Evolutionary conservation across 2,888 invertebrate species (phyloP).

Genomic region (Patella ulyssiponensis): DNA sequence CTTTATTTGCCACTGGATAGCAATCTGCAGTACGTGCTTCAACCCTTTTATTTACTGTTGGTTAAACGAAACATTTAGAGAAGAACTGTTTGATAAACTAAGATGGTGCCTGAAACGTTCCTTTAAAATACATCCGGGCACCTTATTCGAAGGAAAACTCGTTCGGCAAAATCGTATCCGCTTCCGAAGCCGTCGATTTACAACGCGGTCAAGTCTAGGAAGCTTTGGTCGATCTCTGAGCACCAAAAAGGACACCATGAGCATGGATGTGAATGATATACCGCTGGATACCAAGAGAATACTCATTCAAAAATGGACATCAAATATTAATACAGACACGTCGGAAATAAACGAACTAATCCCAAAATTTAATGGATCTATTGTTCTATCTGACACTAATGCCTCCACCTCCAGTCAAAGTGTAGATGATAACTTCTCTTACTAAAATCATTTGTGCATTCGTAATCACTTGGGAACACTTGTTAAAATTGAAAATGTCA

Average conservation of each 20-base stretch:
- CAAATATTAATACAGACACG: background rate
- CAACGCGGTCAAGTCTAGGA: background rate
- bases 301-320: background rate
- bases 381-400: background rate
- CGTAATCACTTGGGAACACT: too few species aligned
- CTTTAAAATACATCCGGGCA: conserved; percentile 17
- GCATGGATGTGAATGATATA: background rate
- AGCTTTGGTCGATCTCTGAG: conserved; percentile 1
- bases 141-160: background rate
- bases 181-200: background rate
- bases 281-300: background rate
- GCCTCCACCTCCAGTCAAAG: background rate
- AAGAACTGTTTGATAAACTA: conserved; percentile 64
- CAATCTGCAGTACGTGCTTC: conserved; percentile 73
- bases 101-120: conserved; percentile 51
- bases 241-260: background rate
- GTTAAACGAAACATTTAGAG: conserved; percentile 73
- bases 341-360: background rate
- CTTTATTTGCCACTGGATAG: conserved; percentile 73
- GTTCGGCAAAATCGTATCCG: conserved; percentile 1
- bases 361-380: background rate
- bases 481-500: too few species aligned
- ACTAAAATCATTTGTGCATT: background rate
- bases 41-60: conserved; percentile 75
- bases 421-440: background rate